Evolutionary conservation across 1,140 invertebrate species (phyloP).

Genomic region (Drosophila sulfurigaster): DNA sequence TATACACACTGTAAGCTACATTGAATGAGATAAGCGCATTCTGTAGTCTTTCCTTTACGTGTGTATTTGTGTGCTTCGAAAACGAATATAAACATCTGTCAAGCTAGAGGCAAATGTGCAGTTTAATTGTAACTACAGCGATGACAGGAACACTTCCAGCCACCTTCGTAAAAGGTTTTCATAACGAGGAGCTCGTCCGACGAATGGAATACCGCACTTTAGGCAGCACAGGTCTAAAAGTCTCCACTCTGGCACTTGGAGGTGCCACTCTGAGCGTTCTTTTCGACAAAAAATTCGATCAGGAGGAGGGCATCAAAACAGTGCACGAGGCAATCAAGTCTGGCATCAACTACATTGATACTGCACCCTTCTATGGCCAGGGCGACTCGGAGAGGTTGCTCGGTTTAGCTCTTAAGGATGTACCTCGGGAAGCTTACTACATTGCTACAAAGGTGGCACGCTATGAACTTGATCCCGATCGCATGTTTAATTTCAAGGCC

Average conservation of each 20-base stretch:
- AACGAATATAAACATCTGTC: slow-evolving; percentile 16
- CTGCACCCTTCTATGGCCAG: slow-evolving; percentile 96
- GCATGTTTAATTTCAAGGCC: slow-evolving; percentile 95
- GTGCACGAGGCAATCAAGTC: slow-evolving; percentile 89
- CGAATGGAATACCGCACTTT: slow-evolving; percentile 87
- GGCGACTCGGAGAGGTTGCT: slow-evolving; percentile 92
- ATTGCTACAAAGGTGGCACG: slow-evolving; percentile 97
- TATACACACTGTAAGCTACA: background rate
- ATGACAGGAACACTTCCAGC: slow-evolving; percentile 78
- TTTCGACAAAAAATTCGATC: slow-evolving; percentile 71
- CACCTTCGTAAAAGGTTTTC: slow-evolving; percentile 87
- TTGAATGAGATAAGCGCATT: background rate
- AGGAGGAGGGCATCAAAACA: slow-evolving; percentile 89
- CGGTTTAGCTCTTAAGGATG: slow-evolving; percentile 91
- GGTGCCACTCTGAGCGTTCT: slow-evolving; percentile 70
- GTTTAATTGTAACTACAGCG: slow-evolving; percentile 13
- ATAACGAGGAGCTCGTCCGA: slow-evolving; percentile 86
- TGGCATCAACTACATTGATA: slow-evolving; percentile 97
- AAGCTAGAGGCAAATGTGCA: background rate
- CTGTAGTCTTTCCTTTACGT: background rate
- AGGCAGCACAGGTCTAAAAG: slow-evolving; percentile 86
- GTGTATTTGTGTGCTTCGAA: background rate
- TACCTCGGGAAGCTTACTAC: slow-evolving; percentile 94
- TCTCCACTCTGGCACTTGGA: slow-evolving; percentile 87
- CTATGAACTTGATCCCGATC: slow-evolving; percentile 89